These are phyloP conservation scores for Stichopus horrens DNA, from an alignment of 53 echinoderm and acorn worm genomes.

Conservation along the genomic window DNA sequence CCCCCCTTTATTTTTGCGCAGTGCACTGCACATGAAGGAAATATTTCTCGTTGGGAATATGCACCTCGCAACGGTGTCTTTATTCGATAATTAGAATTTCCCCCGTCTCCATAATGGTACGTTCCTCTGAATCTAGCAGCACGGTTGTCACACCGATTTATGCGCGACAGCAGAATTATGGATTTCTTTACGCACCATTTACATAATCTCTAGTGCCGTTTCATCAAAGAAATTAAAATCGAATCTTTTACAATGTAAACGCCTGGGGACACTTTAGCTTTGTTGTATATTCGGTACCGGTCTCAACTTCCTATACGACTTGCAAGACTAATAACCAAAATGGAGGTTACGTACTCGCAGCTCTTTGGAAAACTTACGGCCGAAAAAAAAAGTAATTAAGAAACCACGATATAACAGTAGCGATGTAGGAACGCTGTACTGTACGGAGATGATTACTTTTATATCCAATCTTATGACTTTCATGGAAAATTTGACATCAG, in stretches of 20 bases:
- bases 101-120: not conserved
- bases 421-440: not conserved
- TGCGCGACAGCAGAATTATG: not conserved
- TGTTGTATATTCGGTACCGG: not conserved
- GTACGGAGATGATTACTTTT: conserved; percentile 8
- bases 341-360: not conserved
- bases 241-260: conserved; percentile 6
- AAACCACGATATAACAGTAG: no score
- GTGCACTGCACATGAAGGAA: no score
- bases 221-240: conserved; percentile 15
- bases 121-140: not conserved
- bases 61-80: no score
- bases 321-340: not conserved
- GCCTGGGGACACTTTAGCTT: conserved; percentile 16
- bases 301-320: not conserved
- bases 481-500: not conserved
- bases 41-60: no score
- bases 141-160: conserved; percentile 3
- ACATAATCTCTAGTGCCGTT: not conserved
- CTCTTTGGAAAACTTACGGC: not conserved
- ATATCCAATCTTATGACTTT: not conserved
- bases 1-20: no score
- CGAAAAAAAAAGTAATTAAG: no score
- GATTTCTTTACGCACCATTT: conserved; percentile 16
- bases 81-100: not conserved